phyloP scores from a whole-genome alignment of 2,113 vertebrate genomes.

The Centropus unirufus region DNA sequence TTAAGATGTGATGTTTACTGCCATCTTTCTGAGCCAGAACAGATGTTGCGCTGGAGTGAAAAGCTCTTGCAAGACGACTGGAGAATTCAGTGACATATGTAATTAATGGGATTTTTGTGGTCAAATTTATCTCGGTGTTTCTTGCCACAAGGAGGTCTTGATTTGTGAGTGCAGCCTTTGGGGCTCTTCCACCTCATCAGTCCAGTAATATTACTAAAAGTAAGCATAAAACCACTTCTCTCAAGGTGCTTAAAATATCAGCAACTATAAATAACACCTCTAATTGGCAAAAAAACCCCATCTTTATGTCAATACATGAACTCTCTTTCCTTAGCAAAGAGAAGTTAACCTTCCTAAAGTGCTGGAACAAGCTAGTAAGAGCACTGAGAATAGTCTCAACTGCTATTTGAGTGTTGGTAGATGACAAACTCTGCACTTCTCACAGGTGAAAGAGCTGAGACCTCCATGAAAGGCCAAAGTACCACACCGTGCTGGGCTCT shows the following conservation, averaged over 20 bases:
- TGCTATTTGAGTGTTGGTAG: neutral
- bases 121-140: neutral
- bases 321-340: neutral
- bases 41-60: slow-evolving; percentile 16
- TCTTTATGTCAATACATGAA: neutral
- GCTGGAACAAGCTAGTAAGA: neutral
- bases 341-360: neutral
- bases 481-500: accelerated
- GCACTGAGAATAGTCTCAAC: neutral
- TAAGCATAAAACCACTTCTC: neutral
- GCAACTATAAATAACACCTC: neutral
- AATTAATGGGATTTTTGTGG: slow-evolving; percentile 50
- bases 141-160: neutral
- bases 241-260: neutral
- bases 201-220: neutral
- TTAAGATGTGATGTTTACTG: slow-evolving; percentile 44
- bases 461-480: neutral
- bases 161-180: neutral
- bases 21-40: slow-evolving; percentile 39
- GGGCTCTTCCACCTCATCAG: neutral
- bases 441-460: neutral
- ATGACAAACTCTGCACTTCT: neutral
- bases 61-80: neutral
- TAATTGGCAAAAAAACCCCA: neutral
- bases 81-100: slow-evolving; percentile 36